A percentile compares a stretch with the other conserved stretches of the same genome.
Evolutionary conservation across 2,888 invertebrate genomes (phyloP).

Genomic region (Mesodorylaimus sp.): DNA sequence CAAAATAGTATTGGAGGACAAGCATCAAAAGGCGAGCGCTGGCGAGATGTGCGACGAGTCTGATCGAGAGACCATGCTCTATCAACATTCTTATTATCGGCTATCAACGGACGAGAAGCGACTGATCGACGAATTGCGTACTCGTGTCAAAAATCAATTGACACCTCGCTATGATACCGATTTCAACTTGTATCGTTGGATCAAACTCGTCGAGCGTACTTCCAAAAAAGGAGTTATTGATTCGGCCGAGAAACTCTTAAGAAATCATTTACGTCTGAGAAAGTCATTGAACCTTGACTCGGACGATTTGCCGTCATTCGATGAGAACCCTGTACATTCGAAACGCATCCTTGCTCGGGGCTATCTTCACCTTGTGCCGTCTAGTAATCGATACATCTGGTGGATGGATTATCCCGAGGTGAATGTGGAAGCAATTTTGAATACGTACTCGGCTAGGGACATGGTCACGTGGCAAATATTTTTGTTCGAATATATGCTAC

Average conservation of each 20-base stretch:
- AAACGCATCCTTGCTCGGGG: slow-evolving; percentile 23
- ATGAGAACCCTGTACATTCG: slow-evolving; percentile 23
- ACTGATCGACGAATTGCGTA: not conserved
- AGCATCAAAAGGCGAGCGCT: no score
- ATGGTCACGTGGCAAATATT: slow-evolving; percentile 26
- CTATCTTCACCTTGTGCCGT: slow-evolving; percentile 16
- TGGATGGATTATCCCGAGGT: slow-evolving; percentile 26
- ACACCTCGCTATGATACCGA: slow-evolving; percentile 23
- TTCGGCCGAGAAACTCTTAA: slow-evolving; percentile 20
- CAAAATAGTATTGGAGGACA: no score
- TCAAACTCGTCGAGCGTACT: slow-evolving; percentile 20
- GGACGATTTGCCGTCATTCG: slow-evolving; percentile 17
- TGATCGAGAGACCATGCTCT: no score
- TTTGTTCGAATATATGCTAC: slow-evolving; percentile 27
- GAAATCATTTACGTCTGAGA: slow-evolving; percentile 24
- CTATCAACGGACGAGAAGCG: no score
- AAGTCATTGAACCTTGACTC: slow-evolving; percentile 16
- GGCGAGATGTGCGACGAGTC: no score
- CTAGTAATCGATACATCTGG: slow-evolving; percentile 24
- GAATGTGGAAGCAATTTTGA: slow-evolving; percentile 25
- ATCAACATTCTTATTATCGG: no score
- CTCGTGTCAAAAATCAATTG: not conserved
- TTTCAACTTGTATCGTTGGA: slow-evolving; percentile 28
- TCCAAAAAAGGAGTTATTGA: slow-evolving; percentile 22
- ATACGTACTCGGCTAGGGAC: slow-evolving; percentile 20